Evolutionary conservation across 1,140 invertebrate species (phyloP).

Genomic region (Trichomalopsis sarcophagae): DNA sequence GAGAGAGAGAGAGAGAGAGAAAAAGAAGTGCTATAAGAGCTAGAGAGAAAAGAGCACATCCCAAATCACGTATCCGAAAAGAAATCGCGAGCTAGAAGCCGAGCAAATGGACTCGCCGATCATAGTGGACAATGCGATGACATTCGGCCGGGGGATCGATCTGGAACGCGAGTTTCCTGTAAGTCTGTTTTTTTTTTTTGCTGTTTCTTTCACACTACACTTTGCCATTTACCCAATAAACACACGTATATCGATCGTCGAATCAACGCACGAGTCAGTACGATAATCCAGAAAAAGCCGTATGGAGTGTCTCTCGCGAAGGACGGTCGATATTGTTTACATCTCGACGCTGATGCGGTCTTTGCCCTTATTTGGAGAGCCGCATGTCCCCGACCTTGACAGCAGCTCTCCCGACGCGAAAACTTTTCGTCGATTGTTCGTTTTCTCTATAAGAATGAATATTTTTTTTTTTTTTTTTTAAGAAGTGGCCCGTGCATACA

Average conservation of each 20-base stretch:
- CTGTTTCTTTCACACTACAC: not conserved
- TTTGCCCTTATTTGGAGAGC: slow-evolving; percentile 44
- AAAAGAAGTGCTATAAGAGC: not conserved
- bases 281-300: not conserved
- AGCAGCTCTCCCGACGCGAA: not conserved
- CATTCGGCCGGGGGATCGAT: slow-evolving; percentile 71
- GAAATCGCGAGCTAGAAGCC: slow-evolving; percentile 8
- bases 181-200: slow-evolving; percentile 61
- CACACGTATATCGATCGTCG: not conserved
- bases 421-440: not conserved
- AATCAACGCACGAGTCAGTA: not conserved
- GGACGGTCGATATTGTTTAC: slow-evolving; percentile 36
- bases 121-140: slow-evolving; percentile 71
- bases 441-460: too few relatives aligned
- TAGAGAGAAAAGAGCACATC: not conserved
- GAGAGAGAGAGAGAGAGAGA: not conserved
- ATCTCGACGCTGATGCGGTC: not conserved
- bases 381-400: not conserved
- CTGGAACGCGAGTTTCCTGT: slow-evolving; percentile 69
- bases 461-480: not conserved
- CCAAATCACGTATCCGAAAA: slow-evolving; percentile 28
- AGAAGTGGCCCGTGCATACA: not conserved
- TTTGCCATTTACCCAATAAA: too few relatives aligned
- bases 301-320: not conserved
- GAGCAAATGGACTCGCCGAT: slow-evolving; percentile 71